A percentile compares a stretch with the other conserved stretches of the same genome.
phyloP scores from a whole-genome alignment of 53 echinoderm and acorn worm genomes.

The Temnopleurus reevesii region DNA sequence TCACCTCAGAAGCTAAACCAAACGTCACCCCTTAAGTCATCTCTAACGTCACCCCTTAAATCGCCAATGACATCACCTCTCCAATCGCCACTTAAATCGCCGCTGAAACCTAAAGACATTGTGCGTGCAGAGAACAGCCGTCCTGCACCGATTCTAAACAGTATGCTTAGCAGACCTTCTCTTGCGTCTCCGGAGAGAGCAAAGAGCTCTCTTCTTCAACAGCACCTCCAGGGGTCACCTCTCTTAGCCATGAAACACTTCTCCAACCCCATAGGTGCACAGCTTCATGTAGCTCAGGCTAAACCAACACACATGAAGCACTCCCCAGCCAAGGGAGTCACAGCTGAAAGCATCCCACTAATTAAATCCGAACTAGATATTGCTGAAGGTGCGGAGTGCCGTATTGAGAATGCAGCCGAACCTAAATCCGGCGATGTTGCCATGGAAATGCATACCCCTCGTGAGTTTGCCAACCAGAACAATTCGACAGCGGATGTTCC shows the following conservation, averaged over 20 bases:
- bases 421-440: constrained; percentile 77
- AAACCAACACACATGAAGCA: constrained; percentile 37
- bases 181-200: constrained; percentile 29
- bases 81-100: constrained; percentile 31
- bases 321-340: constrained; percentile 72
- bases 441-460: constrained; percentile 82
- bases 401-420: constrained; percentile 32
- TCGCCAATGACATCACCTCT: too few species aligned
- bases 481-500: constrained; percentile 39
- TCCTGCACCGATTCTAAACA: constrained; percentile 46
- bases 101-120: constrained; percentile 43
- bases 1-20: constrained; percentile 42
- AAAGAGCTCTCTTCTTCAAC: constrained; percentile 44
- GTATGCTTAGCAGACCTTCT: constrained; percentile 48
- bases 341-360: constrained; percentile 31
- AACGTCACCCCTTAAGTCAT: not conserved
- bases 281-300: not conserved
- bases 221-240: constrained; percentile 50
- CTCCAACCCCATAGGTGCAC: constrained; percentile 31
- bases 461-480: constrained; percentile 72
- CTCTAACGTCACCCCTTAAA: not conserved
- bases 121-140: not conserved
- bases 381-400: constrained; percentile 13
- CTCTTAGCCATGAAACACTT: constrained; percentile 46
- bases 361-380: constrained; percentile 25